Conservation (phyloP, 2,113 vertebrate genomes). For the Calypte anna region DNA sequence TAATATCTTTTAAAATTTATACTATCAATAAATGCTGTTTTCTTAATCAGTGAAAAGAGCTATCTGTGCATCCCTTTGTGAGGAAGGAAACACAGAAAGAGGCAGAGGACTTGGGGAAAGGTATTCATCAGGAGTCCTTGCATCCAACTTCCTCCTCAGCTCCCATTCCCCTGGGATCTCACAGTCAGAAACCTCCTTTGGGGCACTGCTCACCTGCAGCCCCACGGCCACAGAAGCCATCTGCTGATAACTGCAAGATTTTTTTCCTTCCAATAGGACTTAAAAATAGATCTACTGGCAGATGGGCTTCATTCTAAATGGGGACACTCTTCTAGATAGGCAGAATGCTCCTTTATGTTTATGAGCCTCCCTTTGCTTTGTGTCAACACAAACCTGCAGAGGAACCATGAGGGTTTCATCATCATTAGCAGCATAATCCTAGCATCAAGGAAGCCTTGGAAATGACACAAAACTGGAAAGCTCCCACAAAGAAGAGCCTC, state of each 20-base stretch:
- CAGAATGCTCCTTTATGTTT: background rate
- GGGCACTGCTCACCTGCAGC: background rate
- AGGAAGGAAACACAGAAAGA: background rate
- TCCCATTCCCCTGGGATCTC: background rate
- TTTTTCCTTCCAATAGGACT: background rate
- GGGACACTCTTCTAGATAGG: background rate
- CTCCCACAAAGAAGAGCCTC: constrained; percentile 28
- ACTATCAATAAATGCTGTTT: background rate
- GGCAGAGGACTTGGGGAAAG: background rate
- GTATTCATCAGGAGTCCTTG: background rate
- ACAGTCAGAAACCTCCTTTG: background rate
- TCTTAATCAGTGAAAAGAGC: background rate
- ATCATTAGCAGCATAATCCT: constrained; percentile 47
- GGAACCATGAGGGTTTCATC: constrained; percentile 46
- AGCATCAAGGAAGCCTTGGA: constrained; percentile 14
- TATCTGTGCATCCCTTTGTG: background rate
- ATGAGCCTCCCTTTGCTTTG: background rate
- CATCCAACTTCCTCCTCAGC: background rate
- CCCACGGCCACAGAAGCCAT: background rate
- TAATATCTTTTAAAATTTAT: background rate
- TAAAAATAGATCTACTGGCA: background rate
- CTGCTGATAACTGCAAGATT: background rate
- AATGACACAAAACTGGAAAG: background rate
- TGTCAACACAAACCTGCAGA: constrained; percentile 31
- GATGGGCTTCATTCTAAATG: background rate